These are phyloP conservation scores for Tillus elongatus DNA, from an alignment of 2,888 invertebrate species.

Conservation along the genomic window DNA sequence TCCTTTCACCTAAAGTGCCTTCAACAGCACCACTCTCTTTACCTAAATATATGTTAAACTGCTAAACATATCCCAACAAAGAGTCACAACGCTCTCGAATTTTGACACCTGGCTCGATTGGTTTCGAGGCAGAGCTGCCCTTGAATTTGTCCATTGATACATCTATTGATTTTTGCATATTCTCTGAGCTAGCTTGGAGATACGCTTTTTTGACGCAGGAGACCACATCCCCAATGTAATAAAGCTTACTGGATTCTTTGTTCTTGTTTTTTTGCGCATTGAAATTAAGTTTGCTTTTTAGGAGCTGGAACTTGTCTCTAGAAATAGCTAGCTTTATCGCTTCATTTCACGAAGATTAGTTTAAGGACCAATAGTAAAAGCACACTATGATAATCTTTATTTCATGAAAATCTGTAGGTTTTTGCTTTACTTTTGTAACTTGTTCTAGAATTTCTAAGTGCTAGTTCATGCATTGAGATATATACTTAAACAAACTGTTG, in stretches of 20 bases:
- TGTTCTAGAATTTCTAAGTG: too few relatives aligned
- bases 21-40: slow-evolving; percentile 9
- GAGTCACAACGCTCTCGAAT: slow-evolving; percentile 1
- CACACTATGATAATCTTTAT: neutral
- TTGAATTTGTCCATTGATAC: slow-evolving; percentile 1
- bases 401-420: neutral
- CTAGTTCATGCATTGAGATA: too few relatives aligned
- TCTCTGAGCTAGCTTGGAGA: neutral
- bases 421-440: too few relatives aligned
- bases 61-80: slow-evolving; percentile 9
- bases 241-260: neutral
- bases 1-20: slow-evolving; percentile 16
- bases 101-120: slow-evolving; percentile 1
- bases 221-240: slow-evolving; percentile 1
- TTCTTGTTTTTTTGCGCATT: neutral
- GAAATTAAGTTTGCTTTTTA: slow-evolving; percentile 1
- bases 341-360: neutral
- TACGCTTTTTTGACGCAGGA: neutral
- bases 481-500: too few relatives aligned
- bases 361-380: slow-evolving; percentile 1
- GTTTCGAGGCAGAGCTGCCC: slow-evolving; percentile 1
- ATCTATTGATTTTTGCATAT: neutral
- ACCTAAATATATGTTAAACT: slow-evolving; percentile 17
- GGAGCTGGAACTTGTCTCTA: slow-evolving; percentile 2
- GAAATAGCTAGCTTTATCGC: slow-evolving; percentile 1